Conservation (phyloP, 2,113 vertebrate species). For the Cynocephalus volans region DNA sequence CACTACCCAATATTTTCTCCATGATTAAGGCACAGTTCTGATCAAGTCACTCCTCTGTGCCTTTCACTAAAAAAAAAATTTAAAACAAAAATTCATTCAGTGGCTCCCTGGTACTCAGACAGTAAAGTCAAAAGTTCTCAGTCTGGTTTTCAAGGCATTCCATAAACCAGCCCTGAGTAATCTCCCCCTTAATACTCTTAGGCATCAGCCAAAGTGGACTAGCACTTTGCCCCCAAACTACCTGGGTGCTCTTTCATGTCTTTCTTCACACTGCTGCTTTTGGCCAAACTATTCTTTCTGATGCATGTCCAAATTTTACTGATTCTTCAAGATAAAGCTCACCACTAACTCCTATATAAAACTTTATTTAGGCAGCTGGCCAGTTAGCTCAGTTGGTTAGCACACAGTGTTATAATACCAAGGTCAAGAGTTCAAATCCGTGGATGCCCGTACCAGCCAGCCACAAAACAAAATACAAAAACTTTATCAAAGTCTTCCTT, state of each 20-base stretch:
- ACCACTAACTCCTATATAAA: slow-evolving; percentile 18
- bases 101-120: background rate
- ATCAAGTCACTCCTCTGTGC: slow-evolving; percentile 36
- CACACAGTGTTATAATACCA: no score
- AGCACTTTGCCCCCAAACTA: background rate
- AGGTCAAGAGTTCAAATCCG: no score
- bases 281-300: background rate
- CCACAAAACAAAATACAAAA: background rate
- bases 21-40: slow-evolving; percentile 15
- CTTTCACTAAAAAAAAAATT: slow-evolving; percentile 18
- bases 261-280: background rate
- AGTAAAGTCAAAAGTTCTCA: slow-evolving; percentile 17
- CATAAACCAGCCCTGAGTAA: slow-evolving; percentile 6
- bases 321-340: slow-evolving; percentile 31
- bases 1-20: background rate
- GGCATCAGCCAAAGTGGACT: background rate
- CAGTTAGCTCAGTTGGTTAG: no score
- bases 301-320: background rate
- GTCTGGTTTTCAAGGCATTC: slow-evolving; percentile 35
- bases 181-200: background rate
- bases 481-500: slow-evolving; percentile 25
- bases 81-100: background rate
- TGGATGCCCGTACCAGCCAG: no score
- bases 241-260: background rate
- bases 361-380: background rate